Evolutionary conservation across 2,113 vertebrate genomes (phyloP).

Genomic region (Tupaia tana): DNA sequence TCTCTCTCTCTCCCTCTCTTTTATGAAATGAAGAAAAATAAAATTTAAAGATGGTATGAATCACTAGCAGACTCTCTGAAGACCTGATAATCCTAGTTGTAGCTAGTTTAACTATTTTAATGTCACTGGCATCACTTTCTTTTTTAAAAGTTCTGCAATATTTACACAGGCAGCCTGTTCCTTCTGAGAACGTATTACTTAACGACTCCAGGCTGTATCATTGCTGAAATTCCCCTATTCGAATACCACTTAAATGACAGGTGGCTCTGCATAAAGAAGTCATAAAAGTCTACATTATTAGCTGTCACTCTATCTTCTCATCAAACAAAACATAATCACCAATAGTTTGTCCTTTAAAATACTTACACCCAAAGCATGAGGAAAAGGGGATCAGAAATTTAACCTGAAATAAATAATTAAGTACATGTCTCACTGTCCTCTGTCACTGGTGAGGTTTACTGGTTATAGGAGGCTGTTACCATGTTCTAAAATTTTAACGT

Average conservation of each 20-base stretch:
- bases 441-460: background rate
- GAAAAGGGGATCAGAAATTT: background rate
- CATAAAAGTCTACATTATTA: slow-evolving; percentile 13
- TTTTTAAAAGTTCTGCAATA: slow-evolving; percentile 37
- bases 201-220: background rate
- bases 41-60: background rate
- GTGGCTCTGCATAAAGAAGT: background rate
- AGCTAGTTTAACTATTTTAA: slow-evolving; percentile 51
- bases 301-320: background rate
- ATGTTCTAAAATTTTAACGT: slow-evolving; percentile 26
- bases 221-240: slow-evolving; percentile 39
- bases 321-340: slow-evolving; percentile 26
- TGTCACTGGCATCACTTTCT: background rate
- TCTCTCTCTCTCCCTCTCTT: too few relatives aligned
- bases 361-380: background rate
- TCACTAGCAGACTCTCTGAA: background rate
- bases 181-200: slow-evolving; percentile 44
- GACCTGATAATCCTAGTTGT: background rate
- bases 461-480: background rate
- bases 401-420: background rate
- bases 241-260: slow-evolving; percentile 38
- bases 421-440: background rate
- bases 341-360: slow-evolving; percentile 34
- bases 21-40: too few relatives aligned
- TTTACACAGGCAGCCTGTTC: background rate